These are phyloP conservation scores for Yponomeuta evonymella DNA, from an alignment of 2,888 invertebrate species.

Conservation along the genomic window DNA sequence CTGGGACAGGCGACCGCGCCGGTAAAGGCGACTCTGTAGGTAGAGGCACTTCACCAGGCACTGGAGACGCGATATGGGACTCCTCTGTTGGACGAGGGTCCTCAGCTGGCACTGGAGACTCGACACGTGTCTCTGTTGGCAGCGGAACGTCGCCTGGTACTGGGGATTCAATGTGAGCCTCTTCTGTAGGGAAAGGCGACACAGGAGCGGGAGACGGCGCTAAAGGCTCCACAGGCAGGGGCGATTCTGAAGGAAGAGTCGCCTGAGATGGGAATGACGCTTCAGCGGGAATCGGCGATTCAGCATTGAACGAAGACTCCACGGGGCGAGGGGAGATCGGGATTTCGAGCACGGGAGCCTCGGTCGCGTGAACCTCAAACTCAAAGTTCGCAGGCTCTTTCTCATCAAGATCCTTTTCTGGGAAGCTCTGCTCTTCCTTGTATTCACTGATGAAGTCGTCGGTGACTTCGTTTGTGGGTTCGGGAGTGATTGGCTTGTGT, in stretches of 20 bases:
- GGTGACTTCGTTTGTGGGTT: conserved; percentile 24
- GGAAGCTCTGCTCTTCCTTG: conserved; percentile 27
- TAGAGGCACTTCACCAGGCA: background rate
- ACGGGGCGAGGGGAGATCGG: background rate
- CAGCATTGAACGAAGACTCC: conserved; percentile 21
- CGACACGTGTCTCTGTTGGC: conserved; percentile 7
- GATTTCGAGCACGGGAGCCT: background rate
- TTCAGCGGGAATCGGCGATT: background rate
- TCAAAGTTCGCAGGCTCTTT: conserved; percentile 14
- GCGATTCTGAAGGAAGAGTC: conserved; percentile 29
- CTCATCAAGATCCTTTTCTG: conserved; percentile 23
- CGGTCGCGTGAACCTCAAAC: conserved; percentile 20
- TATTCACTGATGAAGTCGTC: conserved; percentile 16
- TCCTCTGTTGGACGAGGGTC: background rate
- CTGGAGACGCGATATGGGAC: background rate
- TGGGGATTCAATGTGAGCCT: background rate
- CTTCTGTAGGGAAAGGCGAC: conserved; percentile 21
- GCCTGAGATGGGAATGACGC: conserved; percentile 15
- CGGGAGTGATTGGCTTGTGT: conserved; percentile 28
- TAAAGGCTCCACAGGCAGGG: conserved; percentile 21
- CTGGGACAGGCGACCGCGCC: background rate
- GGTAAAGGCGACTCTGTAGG: conserved; percentile 18
- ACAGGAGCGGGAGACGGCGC: conserved; percentile 24
- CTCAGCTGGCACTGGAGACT: conserved; percentile 15
- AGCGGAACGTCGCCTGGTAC: background rate